These are phyloP conservation scores for Dascyllus trimaculatus DNA, from an alignment of 2,113 vertebrate genomes.

Conservation along the genomic window DNA sequence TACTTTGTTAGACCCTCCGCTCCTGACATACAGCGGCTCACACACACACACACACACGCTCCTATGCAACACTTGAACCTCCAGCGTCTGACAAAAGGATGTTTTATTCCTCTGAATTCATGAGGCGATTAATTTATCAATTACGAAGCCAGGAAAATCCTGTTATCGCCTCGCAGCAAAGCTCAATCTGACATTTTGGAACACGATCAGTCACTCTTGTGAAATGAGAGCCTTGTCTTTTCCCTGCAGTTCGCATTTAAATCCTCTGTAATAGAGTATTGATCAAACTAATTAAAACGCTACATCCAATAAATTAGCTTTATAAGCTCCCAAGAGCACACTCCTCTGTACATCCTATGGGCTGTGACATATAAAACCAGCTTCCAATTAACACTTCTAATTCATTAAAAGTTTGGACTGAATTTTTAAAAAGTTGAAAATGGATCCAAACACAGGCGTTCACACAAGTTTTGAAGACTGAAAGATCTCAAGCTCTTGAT, in stretches of 20 bases:
- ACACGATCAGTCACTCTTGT: conserved; percentile 21
- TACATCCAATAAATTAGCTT: conserved; percentile 46
- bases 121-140: conserved; percentile 35
- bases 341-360: background rate
- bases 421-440: conserved; percentile 11
- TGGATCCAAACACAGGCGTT: background rate
- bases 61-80: conserved; percentile 24
- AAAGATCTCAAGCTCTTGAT: background rate
- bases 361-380: background rate
- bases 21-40: background rate
- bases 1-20: conserved; percentile 13
- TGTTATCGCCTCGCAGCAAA: conserved; percentile 1
- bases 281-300: conserved; percentile 69
- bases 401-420: conserved; percentile 44
- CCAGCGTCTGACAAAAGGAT: conserved; percentile 20
- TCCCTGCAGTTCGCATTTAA: conserved; percentile 36
- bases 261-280: conserved; percentile 60
- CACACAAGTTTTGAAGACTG: conserved; percentile 5
- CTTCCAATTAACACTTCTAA: conserved; percentile 4
- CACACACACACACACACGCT: background rate
- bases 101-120: conserved; percentile 18
- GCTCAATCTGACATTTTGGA: conserved; percentile 24
- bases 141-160: conserved; percentile 33
- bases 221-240: conserved; percentile 19
- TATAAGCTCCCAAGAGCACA: conserved; percentile 13